These are phyloP conservation scores for Solea senegalensis DNA, from an alignment of 2,113 vertebrate species.

Conservation along the genomic window DNA sequence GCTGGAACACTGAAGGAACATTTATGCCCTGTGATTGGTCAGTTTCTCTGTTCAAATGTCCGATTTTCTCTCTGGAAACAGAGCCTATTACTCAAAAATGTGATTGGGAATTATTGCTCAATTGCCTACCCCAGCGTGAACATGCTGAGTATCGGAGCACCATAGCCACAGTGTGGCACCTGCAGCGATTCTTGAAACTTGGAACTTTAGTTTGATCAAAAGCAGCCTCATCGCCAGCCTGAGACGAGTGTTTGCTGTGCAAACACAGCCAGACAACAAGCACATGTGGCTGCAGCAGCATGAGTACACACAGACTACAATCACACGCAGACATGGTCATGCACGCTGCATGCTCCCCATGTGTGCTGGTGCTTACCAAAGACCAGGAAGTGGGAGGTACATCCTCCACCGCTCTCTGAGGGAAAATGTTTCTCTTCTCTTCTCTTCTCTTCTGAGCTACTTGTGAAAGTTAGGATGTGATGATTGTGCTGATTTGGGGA, in stretches of 20 bases:
- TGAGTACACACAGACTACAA: constrained; percentile 6
- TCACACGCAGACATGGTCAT: constrained; percentile 10
- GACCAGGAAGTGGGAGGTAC: constrained; percentile 18
- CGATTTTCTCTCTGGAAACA: too few species aligned
- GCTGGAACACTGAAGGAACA: too few species aligned
- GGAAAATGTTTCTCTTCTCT: not conserved
- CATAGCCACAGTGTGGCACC: not conserved
- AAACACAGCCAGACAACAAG: constrained; percentile 23
- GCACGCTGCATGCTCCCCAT: constrained; percentile 8
- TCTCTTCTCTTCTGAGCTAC: not conserved
- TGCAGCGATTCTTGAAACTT: constrained; percentile 1
- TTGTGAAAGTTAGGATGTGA: too few species aligned
- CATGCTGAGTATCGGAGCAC: not conserved
- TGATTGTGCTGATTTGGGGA: too few species aligned
- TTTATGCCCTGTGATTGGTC: too few species aligned
- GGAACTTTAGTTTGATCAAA: constrained; percentile 6
- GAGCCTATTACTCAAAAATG: too few species aligned
- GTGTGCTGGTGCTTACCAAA: constrained; percentile 19
- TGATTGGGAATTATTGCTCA: too few species aligned
- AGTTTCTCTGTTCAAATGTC: too few species aligned
- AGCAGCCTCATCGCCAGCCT: not conserved
- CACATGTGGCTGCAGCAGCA: not conserved
- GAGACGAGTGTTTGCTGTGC: constrained; percentile 31
- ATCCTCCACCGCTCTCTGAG: not conserved
- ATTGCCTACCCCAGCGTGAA: too few species aligned